Conservation (phyloP, 1,140 invertebrate species). For the Heliconius nattereri region DNA sequence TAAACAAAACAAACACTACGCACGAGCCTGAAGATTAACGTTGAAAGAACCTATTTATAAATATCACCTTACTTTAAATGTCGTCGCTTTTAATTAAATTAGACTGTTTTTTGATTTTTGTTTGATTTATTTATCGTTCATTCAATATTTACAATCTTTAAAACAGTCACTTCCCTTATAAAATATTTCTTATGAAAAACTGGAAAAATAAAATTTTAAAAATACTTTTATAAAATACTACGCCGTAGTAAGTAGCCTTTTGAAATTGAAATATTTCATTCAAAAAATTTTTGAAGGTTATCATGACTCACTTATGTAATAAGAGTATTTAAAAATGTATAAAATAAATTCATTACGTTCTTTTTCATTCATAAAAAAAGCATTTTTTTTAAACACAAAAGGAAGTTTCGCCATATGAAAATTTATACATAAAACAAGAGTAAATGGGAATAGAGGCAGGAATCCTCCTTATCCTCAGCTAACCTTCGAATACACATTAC, state of each 20-base stretch:
- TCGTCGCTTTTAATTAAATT: slow-evolving; percentile 8
- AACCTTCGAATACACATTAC: no score
- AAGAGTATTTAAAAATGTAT: not conserved
- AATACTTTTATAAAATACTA: not conserved
- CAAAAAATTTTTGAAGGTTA: not conserved
- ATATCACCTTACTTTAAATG: slow-evolving; percentile 9
- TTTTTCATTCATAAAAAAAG: not conserved
- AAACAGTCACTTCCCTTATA: not conserved
- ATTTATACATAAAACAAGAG: no score
- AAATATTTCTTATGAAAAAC: not conserved
- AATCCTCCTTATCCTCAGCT: no score
- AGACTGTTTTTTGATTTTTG: not conserved
- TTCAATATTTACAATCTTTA: not conserved
- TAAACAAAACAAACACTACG: not conserved
- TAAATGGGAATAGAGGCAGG: no score
- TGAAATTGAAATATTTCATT: slow-evolving; percentile 1
- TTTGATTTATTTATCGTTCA: slow-evolving; percentile 8
- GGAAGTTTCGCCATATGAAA: not conserved
- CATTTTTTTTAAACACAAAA: no score
- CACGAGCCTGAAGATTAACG: slow-evolving; percentile 1
- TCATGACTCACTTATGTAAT: not conserved
- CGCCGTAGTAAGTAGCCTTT: not conserved
- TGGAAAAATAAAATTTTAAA: not conserved
- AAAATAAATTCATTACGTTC: not conserved
- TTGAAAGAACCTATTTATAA: slow-evolving; percentile 11